These are phyloP conservation scores for Spongilla lacustris DNA, from an alignment of 37 sponge, comb jelly and placozoan genomes.

Conservation along the genomic window DNA sequence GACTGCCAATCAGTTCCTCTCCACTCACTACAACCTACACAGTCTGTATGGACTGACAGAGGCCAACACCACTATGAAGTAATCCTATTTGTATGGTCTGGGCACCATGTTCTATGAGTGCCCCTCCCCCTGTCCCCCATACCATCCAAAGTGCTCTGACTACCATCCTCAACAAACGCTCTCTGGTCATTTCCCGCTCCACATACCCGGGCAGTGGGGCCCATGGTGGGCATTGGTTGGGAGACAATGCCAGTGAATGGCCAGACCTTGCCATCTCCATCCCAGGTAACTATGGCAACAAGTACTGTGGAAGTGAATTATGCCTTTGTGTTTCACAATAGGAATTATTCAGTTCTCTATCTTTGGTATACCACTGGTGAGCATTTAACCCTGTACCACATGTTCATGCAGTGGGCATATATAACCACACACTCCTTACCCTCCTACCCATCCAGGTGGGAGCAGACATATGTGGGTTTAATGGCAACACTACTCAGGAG, in stretches of 20 bases:
- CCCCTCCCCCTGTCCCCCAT: not conserved
- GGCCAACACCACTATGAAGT: conserved; percentile 68
- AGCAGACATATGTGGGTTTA: conserved; percentile 90
- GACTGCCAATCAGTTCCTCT: conserved; percentile 51
- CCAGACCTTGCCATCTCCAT: conserved; percentile 64
- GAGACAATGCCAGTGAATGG: conserved; percentile 80
- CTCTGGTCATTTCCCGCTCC: conserved; percentile 73
- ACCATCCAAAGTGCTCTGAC: conserved; percentile 32
- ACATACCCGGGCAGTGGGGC: conserved; percentile 68
- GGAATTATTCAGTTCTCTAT: conserved; percentile 86
- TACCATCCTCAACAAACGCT: conserved; percentile 22
- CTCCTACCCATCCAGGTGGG: conserved; percentile 60
- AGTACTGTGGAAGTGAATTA: too few species aligned
- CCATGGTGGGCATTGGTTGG: conserved; percentile 80
- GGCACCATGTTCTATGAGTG: not conserved
- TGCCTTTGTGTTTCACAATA: too few species aligned
- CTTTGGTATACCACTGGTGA: conserved; percentile 85
- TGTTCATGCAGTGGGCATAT: too few species aligned
- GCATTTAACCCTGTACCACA: not conserved
- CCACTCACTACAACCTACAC: conserved; percentile 82
- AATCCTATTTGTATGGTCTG: not conserved
- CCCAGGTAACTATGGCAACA: conserved; percentile 34
- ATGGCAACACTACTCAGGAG: conserved; percentile 72
- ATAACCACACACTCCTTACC: too few species aligned
- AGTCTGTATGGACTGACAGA: conserved; percentile 87